A percentile compares a stretch with the other conserved stretches of the same genome.
phyloP scores from a whole-genome alignment of 2,888 invertebrate genomes.

The Odiellus spinosus region DNA sequence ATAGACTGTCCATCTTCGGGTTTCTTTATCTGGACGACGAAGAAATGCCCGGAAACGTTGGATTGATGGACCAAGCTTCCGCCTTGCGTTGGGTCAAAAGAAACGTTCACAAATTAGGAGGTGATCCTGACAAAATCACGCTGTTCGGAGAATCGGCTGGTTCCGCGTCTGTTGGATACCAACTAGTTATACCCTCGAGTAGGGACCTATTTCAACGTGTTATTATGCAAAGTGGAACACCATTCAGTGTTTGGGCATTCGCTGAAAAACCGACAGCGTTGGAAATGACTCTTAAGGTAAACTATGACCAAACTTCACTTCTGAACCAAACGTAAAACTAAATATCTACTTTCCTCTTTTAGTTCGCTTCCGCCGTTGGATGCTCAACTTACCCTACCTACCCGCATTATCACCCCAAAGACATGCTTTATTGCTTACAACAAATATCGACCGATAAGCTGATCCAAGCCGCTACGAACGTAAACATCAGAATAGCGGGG shows the following conservation, averaged over 20 bases:
- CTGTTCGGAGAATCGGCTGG: constrained; percentile 26
- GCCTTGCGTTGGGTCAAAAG: constrained; percentile 26
- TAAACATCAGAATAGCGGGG: constrained; percentile 20
- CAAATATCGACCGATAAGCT: constrained; percentile 10
- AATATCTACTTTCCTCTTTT: neutral
- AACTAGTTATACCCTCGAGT: constrained; percentile 12
- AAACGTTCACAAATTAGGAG: constrained; percentile 23
- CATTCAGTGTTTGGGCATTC: constrained; percentile 5
- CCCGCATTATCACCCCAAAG: neutral
- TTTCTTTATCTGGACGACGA: constrained; percentile 23
- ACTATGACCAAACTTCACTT: too few species aligned
- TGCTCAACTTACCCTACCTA: constrained; percentile 4
- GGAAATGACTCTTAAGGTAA: too few species aligned
- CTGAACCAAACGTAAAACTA: too few species aligned
- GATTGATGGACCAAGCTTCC: constrained; percentile 24
- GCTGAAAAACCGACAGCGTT: neutral
- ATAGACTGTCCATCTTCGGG: constrained; percentile 36
- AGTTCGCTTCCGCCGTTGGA: constrained; percentile 3
- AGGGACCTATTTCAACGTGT: constrained; percentile 19
- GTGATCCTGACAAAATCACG: constrained; percentile 24
- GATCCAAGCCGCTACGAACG: constrained; percentile 10
- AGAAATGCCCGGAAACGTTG: constrained; percentile 25
- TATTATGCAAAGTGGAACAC: constrained; percentile 23
- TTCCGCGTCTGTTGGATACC: constrained; percentile 21
- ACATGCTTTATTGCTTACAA: constrained; percentile 16